A percentile compares a stretch with the other conserved stretches of the same genome.
These are phyloP conservation scores for Megaustenia siamemsis DNA, from an alignment of 2,888 invertebrate genomes.

Conservation along the genomic window DNA sequence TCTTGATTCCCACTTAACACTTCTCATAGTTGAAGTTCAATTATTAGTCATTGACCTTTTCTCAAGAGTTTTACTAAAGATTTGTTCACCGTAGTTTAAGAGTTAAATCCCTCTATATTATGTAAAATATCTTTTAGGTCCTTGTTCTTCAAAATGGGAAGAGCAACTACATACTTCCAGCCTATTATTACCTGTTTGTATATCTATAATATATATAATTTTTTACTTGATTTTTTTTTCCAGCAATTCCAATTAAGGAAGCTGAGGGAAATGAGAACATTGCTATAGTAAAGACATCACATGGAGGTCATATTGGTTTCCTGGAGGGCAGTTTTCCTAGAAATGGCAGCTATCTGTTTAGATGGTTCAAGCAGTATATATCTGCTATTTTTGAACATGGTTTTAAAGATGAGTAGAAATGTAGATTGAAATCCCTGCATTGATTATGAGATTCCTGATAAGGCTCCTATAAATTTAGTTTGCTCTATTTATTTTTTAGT, in stretches of 20 bases:
- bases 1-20: too few species aligned
- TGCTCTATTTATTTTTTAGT: too few species aligned
- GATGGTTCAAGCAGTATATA: constrained; percentile 74
- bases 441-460: not conserved
- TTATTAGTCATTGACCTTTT: too few species aligned
- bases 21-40: too few species aligned
- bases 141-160: too few species aligned
- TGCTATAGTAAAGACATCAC: constrained; percentile 79
- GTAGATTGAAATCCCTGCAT: not conserved
- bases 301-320: constrained; percentile 81
- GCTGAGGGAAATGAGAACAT: constrained; percentile 78
- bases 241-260: constrained; percentile 79
- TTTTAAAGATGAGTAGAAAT: constrained; percentile 44
- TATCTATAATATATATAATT: not conserved
- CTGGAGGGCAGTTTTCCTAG: constrained; percentile 79
- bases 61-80: too few species aligned
- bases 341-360: constrained; percentile 74
- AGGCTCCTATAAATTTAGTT: not conserved
- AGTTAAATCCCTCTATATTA: too few species aligned
- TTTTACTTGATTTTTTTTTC: constrained; percentile 46
- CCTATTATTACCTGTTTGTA: too few species aligned
- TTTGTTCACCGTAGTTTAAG: too few species aligned
- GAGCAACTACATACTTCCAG: too few species aligned
- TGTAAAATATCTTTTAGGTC: too few species aligned
- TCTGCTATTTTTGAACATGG: constrained; percentile 74